Evolutionary conservation across 2,888 invertebrate genomes (phyloP).

Genomic region (Hypomecis punctinalis): DNA sequence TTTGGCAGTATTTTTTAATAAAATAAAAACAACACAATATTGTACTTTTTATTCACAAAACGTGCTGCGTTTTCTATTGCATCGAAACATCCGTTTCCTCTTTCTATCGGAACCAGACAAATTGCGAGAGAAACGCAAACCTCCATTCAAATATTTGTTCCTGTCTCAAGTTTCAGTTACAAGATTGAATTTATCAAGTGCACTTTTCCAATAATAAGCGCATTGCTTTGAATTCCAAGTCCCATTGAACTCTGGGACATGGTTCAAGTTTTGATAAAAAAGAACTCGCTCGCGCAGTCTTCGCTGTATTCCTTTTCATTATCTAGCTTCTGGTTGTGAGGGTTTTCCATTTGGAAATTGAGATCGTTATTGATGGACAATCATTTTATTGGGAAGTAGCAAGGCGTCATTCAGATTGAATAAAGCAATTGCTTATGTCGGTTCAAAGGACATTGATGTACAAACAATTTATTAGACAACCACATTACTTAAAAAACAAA

Average conservation of each 20-base stretch:
- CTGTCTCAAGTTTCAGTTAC: constrained; percentile 46
- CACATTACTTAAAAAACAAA: too few relatives aligned
- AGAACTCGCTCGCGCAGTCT: constrained; percentile 41
- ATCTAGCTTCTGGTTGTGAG: constrained; percentile 46
- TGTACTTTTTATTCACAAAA: background rate
- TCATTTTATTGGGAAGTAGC: constrained; percentile 20
- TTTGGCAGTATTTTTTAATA: too few relatives aligned
- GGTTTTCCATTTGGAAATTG: constrained; percentile 49
- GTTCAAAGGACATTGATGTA: too few relatives aligned
- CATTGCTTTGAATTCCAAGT: constrained; percentile 56
- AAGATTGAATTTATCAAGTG: constrained; percentile 49
- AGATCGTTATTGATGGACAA: constrained; percentile 44
- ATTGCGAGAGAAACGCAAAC: constrained; percentile 39
- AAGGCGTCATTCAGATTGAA: constrained; percentile 2
- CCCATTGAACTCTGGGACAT: constrained; percentile 50
- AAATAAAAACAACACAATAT: too few relatives aligned
- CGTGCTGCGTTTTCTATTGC: constrained; percentile 9
- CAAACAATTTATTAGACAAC: too few relatives aligned
- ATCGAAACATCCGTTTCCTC: constrained; percentile 26
- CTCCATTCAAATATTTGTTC: constrained; percentile 45
- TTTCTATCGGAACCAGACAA: constrained; percentile 30
- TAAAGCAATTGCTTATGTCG: too few relatives aligned
- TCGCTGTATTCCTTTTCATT: constrained; percentile 51
- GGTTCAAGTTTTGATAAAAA: constrained; percentile 53
- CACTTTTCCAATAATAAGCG: constrained; percentile 53